Evolutionary conservation across 1,140 invertebrate genomes (phyloP), one percentile per base, ranked within the genome.

Genomic region (Lordiphosa stackelbergi): DNA sequence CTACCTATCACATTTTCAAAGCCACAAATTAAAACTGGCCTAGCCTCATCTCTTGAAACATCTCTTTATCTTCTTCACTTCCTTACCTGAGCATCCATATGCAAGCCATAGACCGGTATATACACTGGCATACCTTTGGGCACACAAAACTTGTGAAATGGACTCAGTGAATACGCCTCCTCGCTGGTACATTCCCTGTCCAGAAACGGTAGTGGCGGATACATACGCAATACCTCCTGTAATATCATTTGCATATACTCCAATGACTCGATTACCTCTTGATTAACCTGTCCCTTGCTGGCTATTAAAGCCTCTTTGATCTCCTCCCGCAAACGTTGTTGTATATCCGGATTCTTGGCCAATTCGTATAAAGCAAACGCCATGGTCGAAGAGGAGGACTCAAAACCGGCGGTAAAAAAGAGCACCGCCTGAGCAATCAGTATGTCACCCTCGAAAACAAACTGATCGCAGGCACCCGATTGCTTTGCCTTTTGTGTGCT

Each of bases 341-440:
- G 90, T 0, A 89, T 56, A 2, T 88, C 84, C 0, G 74, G 73
- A 58, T 90, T 69, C 28, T 84, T 72, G 2, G 90, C 88, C 36
- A 91, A 31, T 60, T 90, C 88, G 66, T 89, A 92, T n/a, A 90
- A 38, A 10, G 88, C 85, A 71, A 89, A 89, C 0, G 84, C 69
- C 66, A 89, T 86, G 0, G 89, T 88, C 1, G 87, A 81, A 0
- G 89, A 86, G 3, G 89, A 88, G 1, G 90, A 89, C 59, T 90
- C 90, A 51, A 88, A 90, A 4, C 90, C 90, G 49, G 90, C 93
- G 2, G 90, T 85, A 61, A 93, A 92, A 66, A 95, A 94, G 5
- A 92, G 36, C 1, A 91, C 86, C 1, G 90, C 90, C 66, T 94
- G 92, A 0, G 91, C 90, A 1, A 91, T 77, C 3, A 94, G 48